Base-by-base conservation (phyloP, 2,888 invertebrate species). In the Lasioglossum malachurum region DNA sequence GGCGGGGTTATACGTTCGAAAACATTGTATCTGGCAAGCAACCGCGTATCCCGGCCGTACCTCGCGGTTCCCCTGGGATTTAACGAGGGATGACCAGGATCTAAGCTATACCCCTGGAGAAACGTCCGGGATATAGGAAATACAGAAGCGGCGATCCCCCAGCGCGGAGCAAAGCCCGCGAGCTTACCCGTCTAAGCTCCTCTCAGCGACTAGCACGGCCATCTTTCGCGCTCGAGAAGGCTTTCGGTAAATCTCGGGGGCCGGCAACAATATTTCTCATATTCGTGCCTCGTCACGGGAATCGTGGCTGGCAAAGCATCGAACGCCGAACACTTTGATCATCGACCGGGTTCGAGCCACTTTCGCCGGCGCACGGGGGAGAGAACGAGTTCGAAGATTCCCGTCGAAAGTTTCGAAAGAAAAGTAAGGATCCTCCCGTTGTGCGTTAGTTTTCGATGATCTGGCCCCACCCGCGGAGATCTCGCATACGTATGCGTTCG, bases 121-220 rank as follows among this genome's bases (percentile, higher is more conserved):
- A 88, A 86, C 82, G 82, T 71, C 82, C 83, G 83, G 91, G 90
- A 91, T 92, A 91, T 90, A 93, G 91, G 89, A 92, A 93, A 94
- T 93, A 93, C 91, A 92, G 90, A 85, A 89, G 87, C 92, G 92
- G 93, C 93, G 93, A 93, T 94, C 93, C 94, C 92, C 91, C 91
- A 85, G 86, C 88, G 92, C 88, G 86, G 86, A 91, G 92, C 89
- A 93, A 94, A 94, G 93, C 94, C 91, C 88, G 87, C 92, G 88
- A 93, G 94, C 94, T 94, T 94, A 94, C 91, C 88, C 78, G 77
- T 91, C 90, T 94, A 94, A 94, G 94, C 94, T 92, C 87, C 92
- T 91, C 91, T 89, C 92, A 82, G 86, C 86, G 84, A 90, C 87
- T 86, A 78, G 85, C 76, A 82, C 75, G 89, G 85, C 91, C 90